Evolutionary conservation across 2,888 invertebrate species (phyloP), one percentile per base, ranked within the genome.

Genomic region (Drosophila acutilabella): DNA sequence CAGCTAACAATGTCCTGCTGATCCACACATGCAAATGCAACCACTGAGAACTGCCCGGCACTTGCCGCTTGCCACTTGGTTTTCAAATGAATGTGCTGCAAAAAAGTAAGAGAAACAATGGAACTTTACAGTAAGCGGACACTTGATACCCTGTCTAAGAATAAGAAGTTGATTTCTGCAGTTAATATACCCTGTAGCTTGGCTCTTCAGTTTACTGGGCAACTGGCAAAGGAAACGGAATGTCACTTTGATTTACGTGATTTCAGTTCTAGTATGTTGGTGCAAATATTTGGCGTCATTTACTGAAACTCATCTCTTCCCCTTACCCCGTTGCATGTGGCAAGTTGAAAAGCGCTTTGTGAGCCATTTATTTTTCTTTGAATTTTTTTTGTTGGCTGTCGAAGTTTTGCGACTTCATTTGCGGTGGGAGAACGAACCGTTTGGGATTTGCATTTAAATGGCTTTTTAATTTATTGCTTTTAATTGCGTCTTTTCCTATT

Each of bases 231-330:
- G 77, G 70, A 78, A 66, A 68, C 48, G 54, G 64, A 69, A 74
- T 74, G 86, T 77, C 88, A 79, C 80, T 80, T 80, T 89, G 89
- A 89, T 89, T 89, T 89, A 88, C 86, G 86, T 80, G 76, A 74
- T 75, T 80, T 64, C 41, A 47, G 60, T 58, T 45, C 23, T 4
- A 14, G 38, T 61, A 54, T 53, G 26, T 53, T 56, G 14, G 52
- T 4, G 11, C 59, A 52, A 44, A 60, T 60, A 52, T 30, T 41
- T 16, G 41, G 56, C 42, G 41, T 41, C 18, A 36, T 30, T 71
- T 51, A 47, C 51, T 58, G 33, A 42, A 65, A 33, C 7, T 13
- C 13, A 4, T 7, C 18, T 30, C 16, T 16, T 5, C 11, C 30
- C 30, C 48, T 11, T 58, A n/a, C n/a, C 26, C 2, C 38, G 53